These are phyloP conservation scores for Synanthedon formicaeformis DNA, from an alignment of 2,888 invertebrate species.

Conservation along the genomic window DNA sequence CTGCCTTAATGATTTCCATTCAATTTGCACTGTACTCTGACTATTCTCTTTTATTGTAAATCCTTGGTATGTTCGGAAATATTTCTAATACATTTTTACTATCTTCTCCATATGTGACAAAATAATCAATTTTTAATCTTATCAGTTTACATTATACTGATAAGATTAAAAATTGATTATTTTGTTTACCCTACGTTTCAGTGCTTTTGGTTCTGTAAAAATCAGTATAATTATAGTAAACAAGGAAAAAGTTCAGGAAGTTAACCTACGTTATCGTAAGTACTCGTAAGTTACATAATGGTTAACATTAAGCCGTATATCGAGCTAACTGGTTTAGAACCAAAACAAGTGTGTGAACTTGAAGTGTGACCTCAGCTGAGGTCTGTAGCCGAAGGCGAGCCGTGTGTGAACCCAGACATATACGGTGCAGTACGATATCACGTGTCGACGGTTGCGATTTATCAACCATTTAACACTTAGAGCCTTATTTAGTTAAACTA, in stretches of 20 bases:
- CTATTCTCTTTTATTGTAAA: not conserved
- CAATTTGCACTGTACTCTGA: not conserved
- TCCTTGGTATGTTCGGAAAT: too few species aligned
- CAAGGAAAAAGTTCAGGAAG: not conserved
- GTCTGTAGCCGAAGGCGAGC: slow-evolving; percentile 18
- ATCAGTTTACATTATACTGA: too few species aligned
- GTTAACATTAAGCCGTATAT: not conserved
- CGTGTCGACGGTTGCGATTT: not conserved
- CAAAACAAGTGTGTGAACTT: slow-evolving; percentile 54
- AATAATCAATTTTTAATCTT: too few species aligned
- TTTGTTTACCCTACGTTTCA: too few species aligned
- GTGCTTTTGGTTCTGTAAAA: too few species aligned
- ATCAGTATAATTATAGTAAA: not conserved
- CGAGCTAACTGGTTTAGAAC: slow-evolving; percentile 33
- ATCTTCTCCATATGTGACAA: too few species aligned
- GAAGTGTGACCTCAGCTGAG: slow-evolving; percentile 53
- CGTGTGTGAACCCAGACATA: slow-evolving; percentile 20
- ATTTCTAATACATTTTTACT: too few species aligned
- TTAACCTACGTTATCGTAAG: too few species aligned
- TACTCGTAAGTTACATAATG: slow-evolving; percentile 1
- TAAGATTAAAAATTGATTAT: too few species aligned
- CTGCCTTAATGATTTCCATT: not conserved
- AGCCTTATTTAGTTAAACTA: not conserved
- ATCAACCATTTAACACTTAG: not conserved
- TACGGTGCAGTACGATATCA: slow-evolving; percentile 13